Base-by-base conservation (phyloP, 1,140 invertebrate species). In the Pachyrhynchus sulphureomaculatus region DNA sequence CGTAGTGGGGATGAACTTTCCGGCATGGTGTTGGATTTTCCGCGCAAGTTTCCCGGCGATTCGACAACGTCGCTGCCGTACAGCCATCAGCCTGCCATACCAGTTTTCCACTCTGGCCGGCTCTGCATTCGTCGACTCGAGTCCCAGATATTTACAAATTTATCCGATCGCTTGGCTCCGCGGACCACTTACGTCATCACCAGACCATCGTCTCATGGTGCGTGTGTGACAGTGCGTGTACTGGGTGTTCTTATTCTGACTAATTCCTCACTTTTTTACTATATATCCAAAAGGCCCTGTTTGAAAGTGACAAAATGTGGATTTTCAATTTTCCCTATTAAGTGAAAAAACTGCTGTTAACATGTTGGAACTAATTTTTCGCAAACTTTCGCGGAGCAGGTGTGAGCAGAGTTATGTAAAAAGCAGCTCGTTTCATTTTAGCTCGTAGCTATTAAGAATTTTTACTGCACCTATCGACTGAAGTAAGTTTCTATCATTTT, bases 81-180 rank as follows among this genome's bases (percentile, higher is more conserved):
- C 60, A 33, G 47, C 44, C 20, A 41, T 24, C 41, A 48, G 60
- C 59, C 26, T 42, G 57, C 52, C 37, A 37, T 29, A 49, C 26
- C 60, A 62, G 53, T 53, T 55, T 62, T 56, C 60, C 51, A 52
- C 52, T 56, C 29, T 47, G 47, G 51, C 49, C 45, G 52, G 37
- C 33, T 62, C 24, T 42, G 60, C 60, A 62, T 53, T 62, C 52
- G 42, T 49, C 60, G 51, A 24, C 55, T 60, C 56, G 57, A 60
- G 57, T 55, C 60, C 60, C 60, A 62, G 60, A 62, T 62, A 62
- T 62, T 62, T 62, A 62, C 60, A 62, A 62, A 62, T 62, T 56
- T 62, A 62, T 45, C 48, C 60, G 60, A 62, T 62, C 60, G 42
- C 23, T 62, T 55, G 52, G 60, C 60, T 62, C 60, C 37, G 42